These are phyloP conservation scores for Spodoptera littoralis DNA, from an alignment of 2,888 invertebrate species.

Conservation along the genomic window DNA sequence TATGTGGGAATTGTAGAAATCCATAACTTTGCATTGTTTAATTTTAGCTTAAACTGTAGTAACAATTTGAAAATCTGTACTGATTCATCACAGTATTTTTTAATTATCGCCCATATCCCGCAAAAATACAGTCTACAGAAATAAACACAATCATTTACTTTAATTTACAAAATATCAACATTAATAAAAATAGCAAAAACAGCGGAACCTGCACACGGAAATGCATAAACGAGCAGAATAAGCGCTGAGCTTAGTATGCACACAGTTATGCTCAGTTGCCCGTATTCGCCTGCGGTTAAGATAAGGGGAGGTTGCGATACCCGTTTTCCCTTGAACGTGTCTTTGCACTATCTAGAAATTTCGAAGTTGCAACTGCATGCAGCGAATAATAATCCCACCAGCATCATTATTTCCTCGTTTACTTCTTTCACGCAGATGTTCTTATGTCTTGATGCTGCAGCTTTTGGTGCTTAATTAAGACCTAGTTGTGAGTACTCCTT, in stretches of 20 bases:
- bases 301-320: slow-evolving; percentile 57
- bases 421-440: slow-evolving; percentile 4
- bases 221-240: slow-evolving; percentile 50
- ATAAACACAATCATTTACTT: too few relatives aligned
- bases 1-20: too few relatives aligned
- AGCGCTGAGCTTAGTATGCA: slow-evolving; percentile 50
- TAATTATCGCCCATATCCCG: too few relatives aligned
- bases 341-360: slow-evolving; percentile 53
- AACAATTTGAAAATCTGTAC: too few relatives aligned
- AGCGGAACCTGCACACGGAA: slow-evolving; percentile 45
- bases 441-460: not conserved
- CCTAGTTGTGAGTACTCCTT: too few relatives aligned
- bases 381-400: slow-evolving; percentile 45
- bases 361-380: slow-evolving; percentile 46
- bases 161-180: slow-evolving; percentile 33
- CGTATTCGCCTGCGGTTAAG: slow-evolving; percentile 59
- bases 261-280: slow-evolving; percentile 53
- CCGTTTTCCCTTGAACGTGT: slow-evolving; percentile 58
- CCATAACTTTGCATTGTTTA: too few relatives aligned
- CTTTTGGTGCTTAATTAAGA: slow-evolving; percentile 21
- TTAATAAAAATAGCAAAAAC: slow-evolving; percentile 58
- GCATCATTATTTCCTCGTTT: slow-evolving; percentile 45
- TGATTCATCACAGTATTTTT: too few relatives aligned
- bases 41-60: too few relatives aligned
- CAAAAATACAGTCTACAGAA: too few relatives aligned